Evolutionary conservation across 2,797 vertebrate species (phyloP).

Genomic region (Gymnothorax javanicus): DNA sequence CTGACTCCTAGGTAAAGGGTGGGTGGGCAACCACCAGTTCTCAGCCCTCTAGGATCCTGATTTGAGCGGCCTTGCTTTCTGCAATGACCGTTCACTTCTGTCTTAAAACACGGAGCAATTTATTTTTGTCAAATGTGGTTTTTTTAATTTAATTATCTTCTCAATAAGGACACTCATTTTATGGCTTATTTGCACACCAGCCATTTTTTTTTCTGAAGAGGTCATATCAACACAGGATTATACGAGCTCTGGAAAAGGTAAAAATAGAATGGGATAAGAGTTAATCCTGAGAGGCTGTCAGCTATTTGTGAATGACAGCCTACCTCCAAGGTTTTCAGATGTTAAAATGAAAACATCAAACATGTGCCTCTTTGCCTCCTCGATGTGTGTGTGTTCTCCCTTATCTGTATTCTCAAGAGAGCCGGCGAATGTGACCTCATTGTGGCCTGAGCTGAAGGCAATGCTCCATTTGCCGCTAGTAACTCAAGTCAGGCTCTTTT

Average conservation of each 20-base stretch:
- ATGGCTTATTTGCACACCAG: not conserved
- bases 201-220: not conserved
- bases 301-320: not conserved
- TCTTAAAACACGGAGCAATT: not conserved
- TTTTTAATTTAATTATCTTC: conserved; percentile 6
- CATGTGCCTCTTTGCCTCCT: not conserved
- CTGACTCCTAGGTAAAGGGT: no score
- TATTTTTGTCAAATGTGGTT: not conserved
- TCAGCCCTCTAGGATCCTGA: no score
- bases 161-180: not conserved
- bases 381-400: not conserved
- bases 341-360: not conserved
- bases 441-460: not conserved
- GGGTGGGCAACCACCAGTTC: no score
- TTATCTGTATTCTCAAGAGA: not conserved
- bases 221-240: not conserved
- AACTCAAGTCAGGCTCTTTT: not conserved
- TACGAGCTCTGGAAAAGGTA: not conserved
- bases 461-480: not conserved
- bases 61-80: no score
- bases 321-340: not conserved
- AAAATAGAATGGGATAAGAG: conserved; percentile 4
- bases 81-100: not conserved
- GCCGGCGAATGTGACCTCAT: not conserved
- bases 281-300: conserved; percentile 13